phyloP scores from a whole-genome alignment of 1,140 invertebrate species.

The Streblospio benedicti region DNA sequence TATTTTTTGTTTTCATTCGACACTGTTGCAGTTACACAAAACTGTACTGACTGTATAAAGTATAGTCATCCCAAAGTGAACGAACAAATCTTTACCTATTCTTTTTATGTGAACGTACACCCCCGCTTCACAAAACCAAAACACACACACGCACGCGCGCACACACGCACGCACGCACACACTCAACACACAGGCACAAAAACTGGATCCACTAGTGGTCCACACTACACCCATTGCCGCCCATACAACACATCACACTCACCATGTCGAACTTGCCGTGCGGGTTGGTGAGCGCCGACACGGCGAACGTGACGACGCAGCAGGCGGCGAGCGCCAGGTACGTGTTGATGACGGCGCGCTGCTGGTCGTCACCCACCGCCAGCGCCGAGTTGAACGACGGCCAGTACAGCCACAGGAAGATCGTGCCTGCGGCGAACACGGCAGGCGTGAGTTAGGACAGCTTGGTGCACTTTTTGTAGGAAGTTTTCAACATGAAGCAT shows the following conservation, averaged over 20 bases:
- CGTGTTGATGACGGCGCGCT: constrained; percentile 85
- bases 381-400: constrained; percentile 84
- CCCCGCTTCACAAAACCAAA: not conserved
- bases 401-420: constrained; percentile 94
- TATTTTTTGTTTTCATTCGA: too few species aligned
- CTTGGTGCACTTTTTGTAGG: too few species aligned
- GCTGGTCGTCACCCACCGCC: constrained; percentile 60
- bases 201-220: too few species aligned
- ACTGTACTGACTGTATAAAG: too few species aligned
- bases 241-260: constrained; percentile 5
- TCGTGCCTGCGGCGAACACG: too few species aligned
- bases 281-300: constrained; percentile 68
- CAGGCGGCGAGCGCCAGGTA: constrained; percentile 76
- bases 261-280: constrained; percentile 58
- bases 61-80: too few species aligned
- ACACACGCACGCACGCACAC: too few species aligned
- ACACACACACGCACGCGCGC: not conserved
- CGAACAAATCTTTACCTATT: too few species aligned
- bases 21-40: too few species aligned
- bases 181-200: too few species aligned
- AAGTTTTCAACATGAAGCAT: too few species aligned
- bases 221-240: not conserved
- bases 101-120: not conserved
- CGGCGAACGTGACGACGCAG: constrained; percentile 71
- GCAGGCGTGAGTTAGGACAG: too few species aligned